A percentile compares a stretch with the other conserved stretches of the same genome.
Evolutionary conservation across 2,797 vertebrate genomes (phyloP).

Genomic region (Neosilurus hyrtlii): DNA sequence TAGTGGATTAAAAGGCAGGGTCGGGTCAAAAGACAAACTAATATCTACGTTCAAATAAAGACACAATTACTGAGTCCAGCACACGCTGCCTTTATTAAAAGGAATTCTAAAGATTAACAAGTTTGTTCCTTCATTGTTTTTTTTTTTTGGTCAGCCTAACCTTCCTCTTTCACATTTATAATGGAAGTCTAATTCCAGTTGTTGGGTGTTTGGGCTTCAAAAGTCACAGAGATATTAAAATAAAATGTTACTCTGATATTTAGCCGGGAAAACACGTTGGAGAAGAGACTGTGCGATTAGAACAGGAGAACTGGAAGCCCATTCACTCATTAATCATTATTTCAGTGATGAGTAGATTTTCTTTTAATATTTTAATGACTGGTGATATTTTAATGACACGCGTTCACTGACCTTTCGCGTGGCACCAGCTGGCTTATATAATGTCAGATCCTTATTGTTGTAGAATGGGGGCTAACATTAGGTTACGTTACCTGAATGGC

Average conservation of each 20-base stretch:
- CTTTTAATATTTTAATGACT: neutral
- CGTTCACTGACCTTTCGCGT: too few species aligned
- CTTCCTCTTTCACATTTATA: neutral
- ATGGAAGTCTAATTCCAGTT: neutral
- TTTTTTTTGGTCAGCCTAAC: neutral
- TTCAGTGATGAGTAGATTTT: slow-evolving; percentile 2
- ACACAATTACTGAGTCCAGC: slow-evolving; percentile 31
- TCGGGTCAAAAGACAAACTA: slow-evolving; percentile 34
- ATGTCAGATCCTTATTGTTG: too few species aligned
- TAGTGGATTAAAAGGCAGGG: slow-evolving; percentile 36
- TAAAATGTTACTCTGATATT: neutral
- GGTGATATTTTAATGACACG: too few species aligned
- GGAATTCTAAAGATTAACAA: neutral
- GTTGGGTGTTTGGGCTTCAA: neutral
- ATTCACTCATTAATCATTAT: slow-evolving; percentile 38
- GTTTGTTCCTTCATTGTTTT: too few species aligned
- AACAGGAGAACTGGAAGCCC: neutral
- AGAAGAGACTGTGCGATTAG: slow-evolving; percentile 41
- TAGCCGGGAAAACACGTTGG: slow-evolving; percentile 30
- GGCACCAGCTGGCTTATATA: too few species aligned
- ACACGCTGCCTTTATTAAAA: slow-evolving; percentile 21
- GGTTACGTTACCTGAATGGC: too few species aligned
- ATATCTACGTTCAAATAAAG: slow-evolving; percentile 35
- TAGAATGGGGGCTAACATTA: too few species aligned
- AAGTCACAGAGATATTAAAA: neutral